Conservation (phyloP, 2,113 vertebrate genomes). For the Tupaia tana region DNA sequence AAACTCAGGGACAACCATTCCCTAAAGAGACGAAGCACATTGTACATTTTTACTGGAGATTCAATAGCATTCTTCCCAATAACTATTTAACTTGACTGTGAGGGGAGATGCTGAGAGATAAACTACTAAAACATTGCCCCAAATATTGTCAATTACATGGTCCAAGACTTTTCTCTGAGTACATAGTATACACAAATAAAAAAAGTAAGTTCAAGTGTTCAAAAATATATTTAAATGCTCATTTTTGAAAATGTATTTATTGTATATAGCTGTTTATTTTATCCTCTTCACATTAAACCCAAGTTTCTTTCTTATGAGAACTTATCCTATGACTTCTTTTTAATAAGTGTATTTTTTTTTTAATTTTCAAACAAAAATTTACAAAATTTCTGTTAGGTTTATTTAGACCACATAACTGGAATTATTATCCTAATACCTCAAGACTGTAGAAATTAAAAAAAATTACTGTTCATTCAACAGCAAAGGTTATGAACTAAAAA, state of each 20-base stretch:
- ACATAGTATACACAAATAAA: not conserved
- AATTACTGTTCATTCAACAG: not conserved
- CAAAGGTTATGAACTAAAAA: slow-evolving; percentile 59
- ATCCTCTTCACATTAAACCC: not conserved
- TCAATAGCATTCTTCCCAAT: not conserved
- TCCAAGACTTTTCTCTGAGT: not conserved
- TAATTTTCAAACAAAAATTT: not conserved
- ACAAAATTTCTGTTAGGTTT: not conserved
- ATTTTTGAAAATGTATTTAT: not conserved
- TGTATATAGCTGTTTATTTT: not conserved
- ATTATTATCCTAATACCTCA: not conserved
- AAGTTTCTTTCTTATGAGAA: not conserved
- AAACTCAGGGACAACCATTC: not conserved
- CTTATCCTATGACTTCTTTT: not conserved
- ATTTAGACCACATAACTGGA: slow-evolving; percentile 10
- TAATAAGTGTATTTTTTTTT: not conserved
- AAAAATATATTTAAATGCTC: not conserved
- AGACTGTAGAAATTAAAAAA: slow-evolving; percentile 52
- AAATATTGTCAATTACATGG: not conserved
- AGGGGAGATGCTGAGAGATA: not conserved
- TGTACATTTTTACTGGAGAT: not conserved
- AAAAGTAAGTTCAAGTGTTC: not conserved
- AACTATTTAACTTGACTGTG: not conserved
- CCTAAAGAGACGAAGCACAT: not conserved
- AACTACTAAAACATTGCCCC: not conserved